Evolutionary conservation across 64 coral and sea anemone genomes (phyloP).

Genomic region (Cladopsammia gracilis): DNA sequence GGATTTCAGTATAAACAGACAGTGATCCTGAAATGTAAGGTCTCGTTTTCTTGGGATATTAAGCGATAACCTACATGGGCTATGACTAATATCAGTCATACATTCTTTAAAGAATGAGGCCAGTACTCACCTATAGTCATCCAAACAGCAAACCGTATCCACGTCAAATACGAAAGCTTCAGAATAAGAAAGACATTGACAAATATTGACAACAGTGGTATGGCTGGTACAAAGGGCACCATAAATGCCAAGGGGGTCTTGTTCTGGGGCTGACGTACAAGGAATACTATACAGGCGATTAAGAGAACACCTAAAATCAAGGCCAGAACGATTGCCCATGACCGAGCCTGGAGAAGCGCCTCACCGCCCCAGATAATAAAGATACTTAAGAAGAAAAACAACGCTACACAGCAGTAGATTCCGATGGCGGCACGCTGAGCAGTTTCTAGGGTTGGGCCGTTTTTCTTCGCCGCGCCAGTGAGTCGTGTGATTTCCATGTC

Average conservation of each 20-base stretch:
- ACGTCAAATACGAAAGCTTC: conserved; percentile 88
- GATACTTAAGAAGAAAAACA: conserved; percentile 73
- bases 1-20: too few relatives aligned
- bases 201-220: conserved; percentile 87
- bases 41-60: too few relatives aligned
- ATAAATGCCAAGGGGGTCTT: conserved; percentile 88
- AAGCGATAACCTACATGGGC: too few relatives aligned
- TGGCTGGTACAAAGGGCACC: conserved; percentile 84
- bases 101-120: too few relatives aligned
- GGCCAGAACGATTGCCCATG: conserved; percentile 79
- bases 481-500: conserved; percentile 10
- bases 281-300: conserved; percentile 52
- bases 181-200: conserved; percentile 92
- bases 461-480: conserved; percentile 1
- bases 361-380: conserved; percentile 81
- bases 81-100: too few relatives aligned
- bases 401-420: conserved; percentile 27
- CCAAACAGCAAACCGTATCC: conserved; percentile 97
- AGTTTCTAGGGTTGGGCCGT: conserved; percentile 57
- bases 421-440: conserved; percentile 40
- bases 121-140: conserved; percentile 89
- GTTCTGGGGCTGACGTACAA: conserved; percentile 85
- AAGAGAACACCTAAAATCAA: conserved; percentile 74
- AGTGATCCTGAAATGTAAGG: too few relatives aligned
- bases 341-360: conserved; percentile 21